These are phyloP conservation scores for Meloidogyne floridensis DNA, from an alignment of 1,140 invertebrate species.

Conservation along the genomic window DNA sequence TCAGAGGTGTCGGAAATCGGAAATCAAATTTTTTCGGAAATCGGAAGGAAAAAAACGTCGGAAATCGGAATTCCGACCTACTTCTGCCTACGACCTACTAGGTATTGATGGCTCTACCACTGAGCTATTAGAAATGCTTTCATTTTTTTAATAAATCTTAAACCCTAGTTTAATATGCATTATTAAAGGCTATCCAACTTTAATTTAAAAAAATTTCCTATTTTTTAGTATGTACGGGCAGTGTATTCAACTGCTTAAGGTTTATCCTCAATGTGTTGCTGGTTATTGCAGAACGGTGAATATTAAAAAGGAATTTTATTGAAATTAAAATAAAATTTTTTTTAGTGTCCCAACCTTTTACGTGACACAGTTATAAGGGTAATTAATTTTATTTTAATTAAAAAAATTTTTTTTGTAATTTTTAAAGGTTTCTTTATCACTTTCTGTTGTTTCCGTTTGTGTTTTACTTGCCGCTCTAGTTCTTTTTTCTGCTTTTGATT, in stretches of 20 bases:
- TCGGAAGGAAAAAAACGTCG: too few species aligned
- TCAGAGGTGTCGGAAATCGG: too few species aligned
- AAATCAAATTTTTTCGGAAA: too few species aligned
- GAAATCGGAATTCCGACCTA: too few species aligned
- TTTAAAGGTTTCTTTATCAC: slow-evolving; percentile 54
- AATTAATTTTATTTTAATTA: neutral
- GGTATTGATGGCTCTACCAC: too few species aligned
- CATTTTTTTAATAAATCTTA: too few species aligned
- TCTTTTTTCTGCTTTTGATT: slow-evolving; percentile 63
- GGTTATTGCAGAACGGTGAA: slow-evolving; percentile 61
- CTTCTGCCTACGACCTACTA: too few species aligned
- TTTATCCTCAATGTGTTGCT: slow-evolving; percentile 52
- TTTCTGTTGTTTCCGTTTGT: slow-evolving; percentile 61
- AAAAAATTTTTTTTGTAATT: neutral
- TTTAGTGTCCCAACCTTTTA: slow-evolving; percentile 62
- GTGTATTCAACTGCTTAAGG: slow-evolving; percentile 57
- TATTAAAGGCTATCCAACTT: neutral
- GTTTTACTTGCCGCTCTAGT: slow-evolving; percentile 58
- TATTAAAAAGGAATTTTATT: neutral
- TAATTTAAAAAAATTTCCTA: neutral
- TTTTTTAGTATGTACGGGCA: slow-evolving; percentile 9
- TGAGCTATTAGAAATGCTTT: too few species aligned
- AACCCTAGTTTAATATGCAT: too few species aligned
- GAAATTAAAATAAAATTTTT: slow-evolving; percentile 19
- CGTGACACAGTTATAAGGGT: slow-evolving; percentile 56